Percentiles rank a stretch among this genome's conserved stretches.
These are phyloP conservation scores for Poeciliopsis prolifica DNA, from an alignment of 2,113 vertebrate species.

Conservation along the genomic window DNA sequence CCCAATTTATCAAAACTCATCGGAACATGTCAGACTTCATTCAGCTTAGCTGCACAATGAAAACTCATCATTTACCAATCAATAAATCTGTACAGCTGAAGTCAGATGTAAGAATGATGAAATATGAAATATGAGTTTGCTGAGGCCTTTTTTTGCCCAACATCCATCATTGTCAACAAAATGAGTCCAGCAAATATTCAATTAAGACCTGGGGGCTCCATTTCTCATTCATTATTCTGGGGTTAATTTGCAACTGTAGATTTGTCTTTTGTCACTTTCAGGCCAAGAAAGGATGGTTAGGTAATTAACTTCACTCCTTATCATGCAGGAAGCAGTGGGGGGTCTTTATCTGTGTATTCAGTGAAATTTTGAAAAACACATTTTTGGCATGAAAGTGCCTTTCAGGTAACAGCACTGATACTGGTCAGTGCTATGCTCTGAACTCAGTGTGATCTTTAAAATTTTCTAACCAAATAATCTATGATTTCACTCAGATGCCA, in stretches of 20 bases:
- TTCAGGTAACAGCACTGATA: neutral
- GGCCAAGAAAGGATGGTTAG: slow-evolving; percentile 65
- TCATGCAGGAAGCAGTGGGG: slow-evolving; percentile 31
- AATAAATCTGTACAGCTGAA: slow-evolving; percentile 69
- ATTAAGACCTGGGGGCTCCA: slow-evolving; percentile 69
- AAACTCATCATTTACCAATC: slow-evolving; percentile 76
- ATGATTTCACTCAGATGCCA: too few relatives aligned
- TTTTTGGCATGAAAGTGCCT: slow-evolving; percentile 4
- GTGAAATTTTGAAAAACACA: slow-evolving; percentile 23
- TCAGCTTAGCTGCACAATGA: slow-evolving; percentile 69
- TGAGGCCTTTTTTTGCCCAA: slow-evolving; percentile 61
- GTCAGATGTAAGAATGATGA: slow-evolving; percentile 64
- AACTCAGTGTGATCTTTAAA: neutral
- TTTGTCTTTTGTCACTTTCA: slow-evolving; percentile 80
- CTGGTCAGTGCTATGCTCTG: neutral
- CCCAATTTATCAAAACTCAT: slow-evolving; percentile 59
- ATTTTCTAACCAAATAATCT: too few relatives aligned
- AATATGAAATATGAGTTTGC: slow-evolving; percentile 75
- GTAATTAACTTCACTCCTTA: slow-evolving; percentile 64
- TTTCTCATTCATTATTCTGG: slow-evolving; percentile 76
- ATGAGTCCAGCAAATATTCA: slow-evolving; percentile 74
- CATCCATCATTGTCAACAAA: slow-evolving; percentile 76
- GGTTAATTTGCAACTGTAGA: slow-evolving; percentile 78
- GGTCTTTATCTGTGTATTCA: slow-evolving; percentile 19
- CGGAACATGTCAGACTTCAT: slow-evolving; percentile 64